These are phyloP conservation scores for Cancer borealis DNA, from an alignment of 2,888 invertebrate species.

Conservation along the genomic window DNA sequence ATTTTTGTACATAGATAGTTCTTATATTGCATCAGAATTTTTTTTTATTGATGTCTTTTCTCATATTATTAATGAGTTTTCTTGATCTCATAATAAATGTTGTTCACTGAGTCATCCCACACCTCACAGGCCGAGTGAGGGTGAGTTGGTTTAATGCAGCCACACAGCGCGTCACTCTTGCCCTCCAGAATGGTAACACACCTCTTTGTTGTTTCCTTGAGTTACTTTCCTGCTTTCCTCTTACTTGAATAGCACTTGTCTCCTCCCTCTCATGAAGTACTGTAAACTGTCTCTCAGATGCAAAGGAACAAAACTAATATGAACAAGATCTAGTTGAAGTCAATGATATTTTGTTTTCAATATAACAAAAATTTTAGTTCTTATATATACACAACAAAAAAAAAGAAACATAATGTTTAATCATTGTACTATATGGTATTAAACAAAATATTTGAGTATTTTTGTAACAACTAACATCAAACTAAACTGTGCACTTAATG, in stretches of 20 bases:
- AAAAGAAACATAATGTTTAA: too few relatives aligned
- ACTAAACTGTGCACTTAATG: too few relatives aligned
- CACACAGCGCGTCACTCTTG: constrained; percentile 59
- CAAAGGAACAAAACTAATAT: too few relatives aligned
- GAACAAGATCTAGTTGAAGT: too few relatives aligned
- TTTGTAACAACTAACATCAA: too few relatives aligned
- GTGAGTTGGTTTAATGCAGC: constrained; percentile 64
- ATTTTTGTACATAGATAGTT: neutral
- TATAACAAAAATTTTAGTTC: too few relatives aligned
- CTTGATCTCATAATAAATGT: neutral
- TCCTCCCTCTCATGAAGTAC: neutral
- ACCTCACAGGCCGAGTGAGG: constrained; percentile 58
- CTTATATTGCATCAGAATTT: neutral
- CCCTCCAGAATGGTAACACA: constrained; percentile 66
- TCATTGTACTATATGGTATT: too few relatives aligned
- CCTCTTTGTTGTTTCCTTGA: neutral
- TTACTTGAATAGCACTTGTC: neutral
- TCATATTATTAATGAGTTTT: neutral
- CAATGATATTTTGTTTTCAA: too few relatives aligned
- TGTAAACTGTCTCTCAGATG: too few relatives aligned
- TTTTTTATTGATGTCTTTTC: neutral
- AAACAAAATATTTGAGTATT: too few relatives aligned
- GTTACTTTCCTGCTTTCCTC: neutral
- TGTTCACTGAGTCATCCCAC: neutral
- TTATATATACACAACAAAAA: too few relatives aligned